Conservation (phyloP, 2,797 vertebrate species). For the Diglossa cyanea region DNA sequence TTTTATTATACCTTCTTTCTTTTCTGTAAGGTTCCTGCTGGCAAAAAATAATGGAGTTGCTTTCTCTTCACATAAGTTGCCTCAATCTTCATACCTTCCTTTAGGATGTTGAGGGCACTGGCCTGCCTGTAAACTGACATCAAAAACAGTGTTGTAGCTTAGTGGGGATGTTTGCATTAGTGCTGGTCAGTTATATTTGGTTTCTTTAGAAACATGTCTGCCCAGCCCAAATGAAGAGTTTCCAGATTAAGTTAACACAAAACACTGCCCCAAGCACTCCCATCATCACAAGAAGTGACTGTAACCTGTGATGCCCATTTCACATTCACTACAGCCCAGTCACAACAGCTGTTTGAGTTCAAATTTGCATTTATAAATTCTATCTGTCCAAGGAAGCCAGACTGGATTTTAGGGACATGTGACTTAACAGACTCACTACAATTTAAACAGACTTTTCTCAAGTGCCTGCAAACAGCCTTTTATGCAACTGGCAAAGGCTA, state of each 20-base stretch:
- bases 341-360: background rate
- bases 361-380: background rate
- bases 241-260: background rate
- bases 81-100: constrained; percentile 96
- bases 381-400: background rate
- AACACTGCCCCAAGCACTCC: background rate
- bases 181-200: background rate
- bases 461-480: background rate
- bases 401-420: background rate
- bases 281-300: background rate
- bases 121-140: constrained; percentile 92
- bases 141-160: background rate
- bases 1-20: constrained; percentile 86
- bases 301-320: background rate
- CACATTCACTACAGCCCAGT: background rate
- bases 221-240: background rate
- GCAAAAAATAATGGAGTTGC: constrained; percentile 93
- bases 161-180: background rate
- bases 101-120: constrained; percentile 92
- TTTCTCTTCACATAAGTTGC: constrained; percentile 94
- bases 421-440: background rate
- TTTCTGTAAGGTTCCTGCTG: constrained; percentile 89
- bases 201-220: background rate
- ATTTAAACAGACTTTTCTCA: background rate
- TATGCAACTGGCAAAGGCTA: background rate